These are phyloP conservation scores for Xylocopa sonorina DNA, from an alignment of 1,140 invertebrate species.

Conservation along the genomic window DNA sequence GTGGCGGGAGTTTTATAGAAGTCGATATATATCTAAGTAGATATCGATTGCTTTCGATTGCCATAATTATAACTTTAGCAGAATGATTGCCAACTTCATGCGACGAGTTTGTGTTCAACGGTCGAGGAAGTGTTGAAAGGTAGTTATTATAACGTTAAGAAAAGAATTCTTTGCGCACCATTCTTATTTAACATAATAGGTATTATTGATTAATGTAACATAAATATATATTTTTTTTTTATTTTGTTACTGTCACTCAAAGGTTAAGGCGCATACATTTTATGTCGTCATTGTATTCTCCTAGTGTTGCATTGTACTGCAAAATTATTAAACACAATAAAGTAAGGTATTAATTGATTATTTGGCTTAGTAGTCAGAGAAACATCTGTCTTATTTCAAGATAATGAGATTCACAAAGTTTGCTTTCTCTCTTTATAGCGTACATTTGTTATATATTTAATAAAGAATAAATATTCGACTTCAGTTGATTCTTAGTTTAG, in stretches of 20 bases:
- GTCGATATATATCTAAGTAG: constrained; percentile 4
- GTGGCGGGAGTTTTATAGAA: constrained; percentile 47
- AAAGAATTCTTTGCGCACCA: neutral
- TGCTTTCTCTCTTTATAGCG: neutral
- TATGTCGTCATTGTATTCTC: constrained; percentile 25
- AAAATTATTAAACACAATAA: neutral
- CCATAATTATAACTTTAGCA: constrained; percentile 15
- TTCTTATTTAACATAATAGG: neutral
- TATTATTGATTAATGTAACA: neutral
- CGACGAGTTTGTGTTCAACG: constrained; percentile 48
- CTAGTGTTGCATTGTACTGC: neutral
- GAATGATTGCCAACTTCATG: constrained; percentile 33
- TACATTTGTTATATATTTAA: neutral
- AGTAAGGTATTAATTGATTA: constrained; percentile 10
- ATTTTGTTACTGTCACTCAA: neutral
- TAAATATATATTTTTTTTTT: neutral
- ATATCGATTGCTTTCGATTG: constrained; percentile 30
- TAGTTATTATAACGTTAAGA: constrained; percentile 23
- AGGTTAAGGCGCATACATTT: neutral
- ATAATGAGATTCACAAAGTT: neutral
- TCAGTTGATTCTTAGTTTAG: neutral
- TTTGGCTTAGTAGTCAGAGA: neutral
- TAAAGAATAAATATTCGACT: neutral
- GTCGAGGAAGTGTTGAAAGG: constrained; percentile 15
- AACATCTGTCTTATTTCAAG: too few species aligned